These are phyloP conservation scores for Hypotaenidia okinawae DNA, from an alignment of 2,797 vertebrate genomes.

Conservation along the genomic window DNA sequence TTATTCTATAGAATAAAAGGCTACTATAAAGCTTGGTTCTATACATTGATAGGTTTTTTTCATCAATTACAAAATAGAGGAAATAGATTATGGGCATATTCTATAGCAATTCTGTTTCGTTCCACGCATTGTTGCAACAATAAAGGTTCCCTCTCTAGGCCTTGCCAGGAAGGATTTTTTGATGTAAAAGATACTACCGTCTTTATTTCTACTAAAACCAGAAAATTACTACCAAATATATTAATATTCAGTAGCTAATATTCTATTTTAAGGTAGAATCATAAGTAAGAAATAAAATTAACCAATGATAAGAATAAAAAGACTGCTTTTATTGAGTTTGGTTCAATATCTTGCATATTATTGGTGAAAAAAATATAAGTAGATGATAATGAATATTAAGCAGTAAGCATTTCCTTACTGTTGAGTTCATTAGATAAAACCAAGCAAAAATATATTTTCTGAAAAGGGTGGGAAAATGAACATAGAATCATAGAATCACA, in stretches of 20 bases:
- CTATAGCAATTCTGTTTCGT: not conserved
- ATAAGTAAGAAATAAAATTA: not conserved
- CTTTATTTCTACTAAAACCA: not conserved
- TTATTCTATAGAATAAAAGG: not conserved
- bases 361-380: not conserved
- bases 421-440: not conserved
- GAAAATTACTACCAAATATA: not conserved
- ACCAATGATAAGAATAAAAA: not conserved
- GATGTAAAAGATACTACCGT: not conserved
- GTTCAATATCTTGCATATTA: not conserved
- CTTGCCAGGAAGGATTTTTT: not conserved
- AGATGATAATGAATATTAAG: not conserved
- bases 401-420: not conserved
- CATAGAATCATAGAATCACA: too few relatives aligned
- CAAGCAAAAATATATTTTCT: not conserved
- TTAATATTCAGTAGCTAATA: not conserved
- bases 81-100: not conserved
- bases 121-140: not conserved
- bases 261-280: not conserved
- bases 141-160: not conserved
- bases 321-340: not conserved
- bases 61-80: conserved; percentile 1
- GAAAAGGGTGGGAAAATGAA: not conserved
- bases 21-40: not conserved
- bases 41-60: not conserved